Evolutionary conservation across 2,888 invertebrate species (phyloP), one percentile per base, ranked within the genome.

Genomic region (Nineta flava): DNA sequence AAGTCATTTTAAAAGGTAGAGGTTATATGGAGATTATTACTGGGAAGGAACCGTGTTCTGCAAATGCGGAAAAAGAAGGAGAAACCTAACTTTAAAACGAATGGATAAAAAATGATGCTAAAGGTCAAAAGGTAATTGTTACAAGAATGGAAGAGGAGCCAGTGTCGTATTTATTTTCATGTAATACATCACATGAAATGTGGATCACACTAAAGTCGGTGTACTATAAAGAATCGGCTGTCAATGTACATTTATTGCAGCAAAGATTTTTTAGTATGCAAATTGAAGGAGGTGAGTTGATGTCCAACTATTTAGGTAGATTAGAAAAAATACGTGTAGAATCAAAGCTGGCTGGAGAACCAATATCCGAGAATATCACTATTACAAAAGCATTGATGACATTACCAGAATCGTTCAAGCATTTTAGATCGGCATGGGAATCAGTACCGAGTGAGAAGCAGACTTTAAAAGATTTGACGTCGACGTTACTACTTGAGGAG

Each of bases 371-470:
- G 17, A 54, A 55, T 38, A 55, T 58, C 54, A 46, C 45, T 2
- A 51, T 55, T 19, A 55, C 56, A 12, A 56, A 57, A 49, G 50
- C 53, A 12, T 21, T 56, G 10, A 55, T 55, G 53, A 50, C 54
- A 13, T 43, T 55, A n/a, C 55, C 56, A 26, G 54, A 55, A 34
- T 48, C 45, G 21, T 46, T 50, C 15, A 56, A 55, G 38, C 51
- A 56, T 43, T 57, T 56, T 47, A 40, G 50, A 12, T 50, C 54
- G 3, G 56, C 55, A 13, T 58, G 59, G 58, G 57, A 59, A 50
- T 57, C 56, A n/a, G 57, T 55, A 12, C 49, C 55, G 2, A 45
- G 46, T 17, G 51, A 53, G 1, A 54, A 58, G 9, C 55, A 57
- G 52, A 60, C 52, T 3, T 26, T 60, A 17, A 55, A 55, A 43